Percentiles rank a stretch among this genome's conserved stretches.
These are phyloP conservation scores for Capromys pilorides DNA, from an alignment of 2,797 vertebrate species.

Conservation along the genomic window DNA sequence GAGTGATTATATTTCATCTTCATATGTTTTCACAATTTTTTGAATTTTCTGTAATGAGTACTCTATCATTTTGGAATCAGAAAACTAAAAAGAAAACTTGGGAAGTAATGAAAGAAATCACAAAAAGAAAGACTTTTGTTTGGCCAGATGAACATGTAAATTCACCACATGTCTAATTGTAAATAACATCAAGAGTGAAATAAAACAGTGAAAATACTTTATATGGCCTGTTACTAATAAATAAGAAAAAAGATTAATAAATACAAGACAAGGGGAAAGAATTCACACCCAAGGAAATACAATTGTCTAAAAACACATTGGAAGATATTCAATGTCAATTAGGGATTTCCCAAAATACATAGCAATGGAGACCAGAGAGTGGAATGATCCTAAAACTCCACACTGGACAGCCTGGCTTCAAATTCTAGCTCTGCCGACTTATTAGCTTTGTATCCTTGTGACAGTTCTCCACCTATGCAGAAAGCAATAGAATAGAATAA, in stretches of 20 bases:
- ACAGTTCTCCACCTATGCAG: neutral
- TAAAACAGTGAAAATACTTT: neutral
- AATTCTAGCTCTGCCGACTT: neutral
- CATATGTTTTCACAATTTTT: neutral
- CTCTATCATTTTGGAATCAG: neutral
- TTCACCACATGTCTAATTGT: neutral
- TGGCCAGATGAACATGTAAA: conserved; percentile 1
- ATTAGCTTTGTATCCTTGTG: neutral
- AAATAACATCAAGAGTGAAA: conserved; percentile 8
- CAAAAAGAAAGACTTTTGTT: conserved; percentile 12
- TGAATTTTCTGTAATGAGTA: neutral
- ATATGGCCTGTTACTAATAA: neutral
- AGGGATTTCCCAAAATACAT: neutral
- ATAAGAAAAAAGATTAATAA: neutral
- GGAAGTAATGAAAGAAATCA: conserved; percentile 15
- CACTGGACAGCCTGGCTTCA: neutral
- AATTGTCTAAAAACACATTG: neutral
- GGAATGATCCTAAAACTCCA: too few species aligned
- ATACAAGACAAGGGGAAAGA: neutral
- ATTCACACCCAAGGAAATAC: neutral
- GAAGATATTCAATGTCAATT: neutral
- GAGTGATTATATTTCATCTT: neutral
- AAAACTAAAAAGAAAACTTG: neutral
- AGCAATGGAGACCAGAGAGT: neutral
- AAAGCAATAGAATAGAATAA: conserved; percentile 28